Conservation (phyloP, 1,140 invertebrate species). For the Drosophila grimshawi region DNA sequence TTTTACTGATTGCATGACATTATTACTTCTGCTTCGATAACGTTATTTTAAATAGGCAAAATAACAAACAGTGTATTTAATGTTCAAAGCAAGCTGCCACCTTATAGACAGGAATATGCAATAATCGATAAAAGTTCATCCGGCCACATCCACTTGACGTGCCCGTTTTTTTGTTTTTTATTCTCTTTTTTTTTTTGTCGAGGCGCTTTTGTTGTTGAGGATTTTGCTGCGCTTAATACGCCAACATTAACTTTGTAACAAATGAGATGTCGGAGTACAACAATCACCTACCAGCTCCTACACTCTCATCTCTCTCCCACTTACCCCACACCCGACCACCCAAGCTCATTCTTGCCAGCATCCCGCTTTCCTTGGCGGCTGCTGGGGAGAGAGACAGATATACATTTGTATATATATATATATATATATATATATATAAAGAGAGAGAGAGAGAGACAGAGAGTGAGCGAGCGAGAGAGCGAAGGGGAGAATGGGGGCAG, state of each 20-base stretch:
- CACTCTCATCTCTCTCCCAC: neutral
- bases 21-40: conserved; percentile 25
- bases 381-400: neutral
- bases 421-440: too few species aligned
- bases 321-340: conserved; percentile 1
- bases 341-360: neutral
- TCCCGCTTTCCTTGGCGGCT: conserved; percentile 1
- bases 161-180: neutral
- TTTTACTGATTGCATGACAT: conserved; percentile 33
- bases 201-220: conserved; percentile 71
- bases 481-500: conserved; percentile 15
- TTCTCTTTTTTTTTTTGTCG: conserved; percentile 11
- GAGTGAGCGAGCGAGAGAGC: conserved; percentile 10
- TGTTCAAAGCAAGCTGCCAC: conserved; percentile 15
- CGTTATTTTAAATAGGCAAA: neutral
- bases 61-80: conserved; percentile 20
- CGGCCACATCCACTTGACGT: conserved; percentile 33
- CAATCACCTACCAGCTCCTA: conserved; percentile 69
- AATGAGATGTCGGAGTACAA: conserved; percentile 82
- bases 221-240: conserved; percentile 82
- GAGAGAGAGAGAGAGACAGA: neutral
- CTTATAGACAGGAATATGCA: conserved; percentile 52
- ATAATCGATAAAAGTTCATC: conserved; percentile 73
- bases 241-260: conserved; percentile 83
- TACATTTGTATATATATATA: too few species aligned